A percentile compares a stretch with the other conserved stretches of the same genome.
Evolutionary conservation across 1,140 invertebrate species (phyloP).

Genomic region (Drosophila tani): DNA sequence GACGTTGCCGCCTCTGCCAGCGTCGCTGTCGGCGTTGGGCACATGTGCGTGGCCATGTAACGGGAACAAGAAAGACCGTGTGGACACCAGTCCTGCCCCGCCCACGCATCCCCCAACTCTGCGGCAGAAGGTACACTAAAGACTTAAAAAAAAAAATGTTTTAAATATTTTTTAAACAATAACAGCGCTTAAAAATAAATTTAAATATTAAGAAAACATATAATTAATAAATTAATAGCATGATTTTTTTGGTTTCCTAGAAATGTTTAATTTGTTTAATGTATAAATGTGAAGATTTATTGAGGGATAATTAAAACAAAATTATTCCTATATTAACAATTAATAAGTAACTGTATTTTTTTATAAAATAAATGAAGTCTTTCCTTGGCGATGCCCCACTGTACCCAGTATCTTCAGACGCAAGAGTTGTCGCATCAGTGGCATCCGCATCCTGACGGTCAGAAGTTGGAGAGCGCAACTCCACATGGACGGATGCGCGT

Average conservation of each 20-base stretch:
- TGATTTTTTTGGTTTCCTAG: too few relatives aligned
- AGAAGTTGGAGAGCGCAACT: slow-evolving; percentile 11
- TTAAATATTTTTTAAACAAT: neutral
- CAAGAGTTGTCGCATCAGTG: slow-evolving; percentile 61
- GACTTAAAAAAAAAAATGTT: neutral
- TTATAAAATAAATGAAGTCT: too few relatives aligned
- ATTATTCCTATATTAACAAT: too few relatives aligned
- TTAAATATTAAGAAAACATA: neutral
- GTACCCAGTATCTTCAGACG: slow-evolving; percentile 19
- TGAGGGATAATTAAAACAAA: too few relatives aligned
- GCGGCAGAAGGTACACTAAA: neutral
- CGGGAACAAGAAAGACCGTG: slow-evolving; percentile 56
- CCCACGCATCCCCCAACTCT: slow-evolving; percentile 14
- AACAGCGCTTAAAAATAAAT: too few relatives aligned
- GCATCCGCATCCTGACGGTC: slow-evolving; percentile 73
- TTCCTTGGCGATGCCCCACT: neutral
- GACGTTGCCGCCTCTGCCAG: slow-evolving; percentile 7
- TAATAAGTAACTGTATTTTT: too few relatives aligned
- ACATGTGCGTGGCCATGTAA: slow-evolving; percentile 66
- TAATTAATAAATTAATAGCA: too few relatives aligned
- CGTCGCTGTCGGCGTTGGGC: slow-evolving; percentile 14
- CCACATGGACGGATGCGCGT: slow-evolving; percentile 67
- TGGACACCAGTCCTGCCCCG: slow-evolving; percentile 56
- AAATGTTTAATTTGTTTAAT: too few relatives aligned
- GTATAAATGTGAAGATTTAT: too few relatives aligned